These are phyloP conservation scores for Globicephala melas DNA, from an alignment of 2,113 vertebrate genomes.

Conservation along the genomic window DNA sequence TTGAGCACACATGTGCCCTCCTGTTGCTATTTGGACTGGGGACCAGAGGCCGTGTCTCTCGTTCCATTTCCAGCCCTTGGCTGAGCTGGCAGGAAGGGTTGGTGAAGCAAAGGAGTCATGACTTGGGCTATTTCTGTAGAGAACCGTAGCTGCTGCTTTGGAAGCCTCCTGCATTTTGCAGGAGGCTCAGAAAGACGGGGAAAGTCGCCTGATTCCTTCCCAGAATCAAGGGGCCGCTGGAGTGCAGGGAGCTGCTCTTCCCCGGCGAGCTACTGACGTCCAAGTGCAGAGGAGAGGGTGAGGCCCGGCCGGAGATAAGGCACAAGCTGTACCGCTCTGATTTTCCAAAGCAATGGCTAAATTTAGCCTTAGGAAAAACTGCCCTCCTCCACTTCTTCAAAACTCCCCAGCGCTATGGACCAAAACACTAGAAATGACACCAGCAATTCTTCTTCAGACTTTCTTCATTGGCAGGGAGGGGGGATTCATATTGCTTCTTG, in stretches of 20 bases:
- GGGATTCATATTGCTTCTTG: not conserved
- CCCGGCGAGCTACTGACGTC: not conserved
- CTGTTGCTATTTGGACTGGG: conserved; percentile 52
- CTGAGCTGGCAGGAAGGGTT: conserved; percentile 22
- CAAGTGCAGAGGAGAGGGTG: conserved; percentile 20
- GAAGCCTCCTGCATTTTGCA: conserved; percentile 53
- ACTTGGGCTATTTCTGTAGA: conserved; percentile 54
- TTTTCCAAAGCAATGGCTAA: conserved; percentile 77
- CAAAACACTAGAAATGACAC: not conserved
- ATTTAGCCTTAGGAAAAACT: conserved; percentile 67
- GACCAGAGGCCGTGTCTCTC: conserved; percentile 4
- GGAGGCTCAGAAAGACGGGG: conserved; percentile 30
- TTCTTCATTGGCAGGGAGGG: not conserved
- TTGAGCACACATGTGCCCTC: conserved; percentile 64
- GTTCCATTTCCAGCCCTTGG: conserved; percentile 58
- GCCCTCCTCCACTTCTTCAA: conserved; percentile 51
- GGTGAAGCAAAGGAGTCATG: conserved; percentile 29
- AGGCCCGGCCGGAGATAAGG: conserved; percentile 51
- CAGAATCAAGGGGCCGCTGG: not conserved
- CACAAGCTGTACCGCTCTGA: conserved; percentile 69
- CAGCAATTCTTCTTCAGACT: not conserved
- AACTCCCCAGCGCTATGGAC: not conserved
- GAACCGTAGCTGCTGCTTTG: conserved; percentile 13
- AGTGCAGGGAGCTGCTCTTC: not conserved
- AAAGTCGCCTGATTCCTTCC: conserved; percentile 52